Base-by-base conservation (phyloP, 2,113 vertebrate genomes). In the Vidua macroura region DNA sequence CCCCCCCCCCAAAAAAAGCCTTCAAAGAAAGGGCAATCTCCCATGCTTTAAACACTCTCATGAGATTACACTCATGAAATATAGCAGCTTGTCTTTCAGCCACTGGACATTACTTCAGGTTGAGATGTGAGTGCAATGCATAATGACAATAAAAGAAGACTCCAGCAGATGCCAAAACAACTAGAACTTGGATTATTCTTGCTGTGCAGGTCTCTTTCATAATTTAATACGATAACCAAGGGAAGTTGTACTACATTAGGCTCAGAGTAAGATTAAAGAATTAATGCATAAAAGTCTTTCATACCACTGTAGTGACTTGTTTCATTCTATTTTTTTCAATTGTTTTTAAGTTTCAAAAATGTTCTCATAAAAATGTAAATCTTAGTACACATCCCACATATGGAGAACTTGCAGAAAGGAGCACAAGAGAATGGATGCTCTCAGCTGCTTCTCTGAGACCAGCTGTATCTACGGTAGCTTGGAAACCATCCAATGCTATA, bases 401-500 rank as follows among this genome's bases (percentile, higher is more conserved):
- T 9, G 59, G 27, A 49, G 82, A 83, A 49, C 27, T 64, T 63
- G 52, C 79, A 93, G 91, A 88, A 94, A 86, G 48, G 51, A 84
- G n/a, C 51, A 39, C 63, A 82, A 92, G 63, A 94, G 92, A 77
- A 64, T 67, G 88, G 93, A 97, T 96, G 95, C 84, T 94, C 97
- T 96, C 63, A 78, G 95, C 88, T 96, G 97, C 97, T 97, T 95
- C 90, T 95, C 69, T 91, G 60, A 52, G 95, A 82, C 97, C 97
- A 97, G 95, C 96, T 97, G 94, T 93, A 95, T 59, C 96, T 97
- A 96, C 67, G 15, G 96, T 94, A 97, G 96, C 90, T 97, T 98
- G 98, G 98, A 97, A 70, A 31, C 14, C 59, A 86, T 98, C 98
- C 98, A 98, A 67, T 25, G 78, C 89, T 92, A 92, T 97, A 96